Conservation (phyloP, 2,797 vertebrate genomes). For the Morelia viridis region DNA sequence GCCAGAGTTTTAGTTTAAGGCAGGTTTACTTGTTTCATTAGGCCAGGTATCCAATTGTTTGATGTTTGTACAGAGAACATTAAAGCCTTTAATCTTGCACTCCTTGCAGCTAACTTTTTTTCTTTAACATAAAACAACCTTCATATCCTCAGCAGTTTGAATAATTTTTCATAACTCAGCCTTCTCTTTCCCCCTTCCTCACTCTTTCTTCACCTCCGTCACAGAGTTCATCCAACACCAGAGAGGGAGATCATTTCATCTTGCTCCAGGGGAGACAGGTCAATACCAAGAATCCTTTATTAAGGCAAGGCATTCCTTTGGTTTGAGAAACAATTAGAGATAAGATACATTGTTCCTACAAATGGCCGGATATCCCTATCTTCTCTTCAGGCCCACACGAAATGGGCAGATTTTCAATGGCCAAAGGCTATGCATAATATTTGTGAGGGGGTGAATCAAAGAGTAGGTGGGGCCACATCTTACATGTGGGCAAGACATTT, state of each 20-base stretch:
- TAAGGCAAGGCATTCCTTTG: neutral
- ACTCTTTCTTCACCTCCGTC: neutral
- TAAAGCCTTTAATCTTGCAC: conserved; percentile 2
- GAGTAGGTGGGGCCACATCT: neutral
- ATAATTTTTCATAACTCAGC: conserved; percentile 15
- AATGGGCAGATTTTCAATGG: neutral
- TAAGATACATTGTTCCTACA: neutral
- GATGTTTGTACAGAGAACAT: neutral
- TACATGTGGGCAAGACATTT: neutral
- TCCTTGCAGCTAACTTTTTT: neutral
- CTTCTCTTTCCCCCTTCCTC: neutral
- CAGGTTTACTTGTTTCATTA: neutral
- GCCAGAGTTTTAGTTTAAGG: neutral
- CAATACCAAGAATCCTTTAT: neutral
- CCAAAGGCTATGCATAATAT: neutral
- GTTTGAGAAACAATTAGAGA: fast-evolving
- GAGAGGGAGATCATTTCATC: conserved; percentile 3
- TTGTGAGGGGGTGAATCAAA: neutral
- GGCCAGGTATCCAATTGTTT: neutral
- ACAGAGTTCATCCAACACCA: conserved; percentile 14
- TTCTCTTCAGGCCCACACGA: neutral
- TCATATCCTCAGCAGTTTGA: conserved; percentile 6
- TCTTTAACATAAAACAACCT: conserved; percentile 10
- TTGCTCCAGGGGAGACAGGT: neutral
- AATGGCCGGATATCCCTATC: neutral